Evolutionary conservation across 1,140 invertebrate genomes (phyloP), one percentile per base, ranked within the genome.

Genomic region (Drosophila busckii): DNA sequence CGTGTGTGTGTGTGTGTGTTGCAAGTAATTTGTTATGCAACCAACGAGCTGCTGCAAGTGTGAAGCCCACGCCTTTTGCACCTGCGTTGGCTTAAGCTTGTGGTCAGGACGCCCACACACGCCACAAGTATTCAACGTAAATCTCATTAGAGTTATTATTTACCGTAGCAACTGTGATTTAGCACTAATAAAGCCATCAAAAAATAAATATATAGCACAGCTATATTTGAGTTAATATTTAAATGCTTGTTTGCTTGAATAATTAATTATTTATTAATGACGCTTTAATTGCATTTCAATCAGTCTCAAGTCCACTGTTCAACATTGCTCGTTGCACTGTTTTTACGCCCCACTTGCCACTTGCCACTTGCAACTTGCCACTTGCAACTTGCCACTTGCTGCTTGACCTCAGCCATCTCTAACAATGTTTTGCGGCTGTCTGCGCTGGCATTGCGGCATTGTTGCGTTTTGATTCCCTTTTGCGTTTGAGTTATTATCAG

Each of bases 1-100:
- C 4, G 16, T 37, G 13, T 16, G 22, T 53, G 31, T 37, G 45
- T 10, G 20, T 19, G 22, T 54, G 15, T 31, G 23, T 58, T 75
- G 75, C 52, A 65, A 73, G 75, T 61, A 80, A 80, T 82, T 75
- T 80, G 75, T 82, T 75, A 68, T 69, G 60, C 70, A 76, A 76
- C 60, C 62, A 48, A 7, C 23, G 34, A 53, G 32, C 12, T 61
- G 50, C 29, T 48, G 31, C 64, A 41, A n/a, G n/a, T n/a, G n/a
- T n/a, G n/a, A n/a, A n/a, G n/a, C n/a, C n/a, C 52, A 42, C 58
- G 34, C 40, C 53, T 40, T 63, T 49, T 56, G 48, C 59, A 34
- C 49, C 59, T 82, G 69, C 52, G 75, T 75, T 82, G 54, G 28
- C 69, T 82, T 80, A 65, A 52, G 60, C 37, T 61, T 80, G 75